Evolutionary conservation across 2,797 vertebrate species (phyloP).

Genomic region (Delichon dasypus): DNA sequence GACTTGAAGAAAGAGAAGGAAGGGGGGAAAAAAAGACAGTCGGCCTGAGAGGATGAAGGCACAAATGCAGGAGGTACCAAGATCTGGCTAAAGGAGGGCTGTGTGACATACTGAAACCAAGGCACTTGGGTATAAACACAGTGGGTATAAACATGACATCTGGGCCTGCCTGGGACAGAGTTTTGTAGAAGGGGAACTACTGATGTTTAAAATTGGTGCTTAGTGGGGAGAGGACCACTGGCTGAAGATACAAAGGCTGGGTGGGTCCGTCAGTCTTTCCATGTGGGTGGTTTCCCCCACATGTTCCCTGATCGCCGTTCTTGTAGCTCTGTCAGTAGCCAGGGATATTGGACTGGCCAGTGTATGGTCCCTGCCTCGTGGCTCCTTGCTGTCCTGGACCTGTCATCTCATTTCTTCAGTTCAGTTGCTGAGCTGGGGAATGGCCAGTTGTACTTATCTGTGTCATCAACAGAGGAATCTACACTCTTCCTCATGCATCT

Average conservation of each 20-base stretch:
- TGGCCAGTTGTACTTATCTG: slow-evolving; percentile 38
- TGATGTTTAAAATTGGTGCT: neutral
- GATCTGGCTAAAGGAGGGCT: neutral
- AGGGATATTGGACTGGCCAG: neutral
- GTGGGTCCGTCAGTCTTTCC: neutral
- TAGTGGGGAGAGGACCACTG: neutral
- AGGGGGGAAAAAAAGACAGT: neutral
- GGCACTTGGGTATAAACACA: neutral
- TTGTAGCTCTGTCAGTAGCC: neutral
- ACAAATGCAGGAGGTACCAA: neutral
- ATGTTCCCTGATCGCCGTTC: neutral
- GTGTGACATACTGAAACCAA: neutral
- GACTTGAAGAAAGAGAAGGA: neutral
- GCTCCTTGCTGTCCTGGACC: neutral
- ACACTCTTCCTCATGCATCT: slow-evolving; percentile 40
- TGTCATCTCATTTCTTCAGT: neutral
- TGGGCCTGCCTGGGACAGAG: neutral
- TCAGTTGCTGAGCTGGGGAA: neutral
- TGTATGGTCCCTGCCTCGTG: neutral
- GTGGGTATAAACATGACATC: neutral
- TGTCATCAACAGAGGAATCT: slow-evolving; percentile 44
- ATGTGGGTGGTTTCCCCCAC: neutral
- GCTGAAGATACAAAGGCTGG: neutral
- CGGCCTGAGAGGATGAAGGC: neutral
- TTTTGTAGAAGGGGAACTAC: neutral